phyloP scores from a whole-genome alignment of 2,113 vertebrate species.

The Physeter macrocephalus region DNA sequence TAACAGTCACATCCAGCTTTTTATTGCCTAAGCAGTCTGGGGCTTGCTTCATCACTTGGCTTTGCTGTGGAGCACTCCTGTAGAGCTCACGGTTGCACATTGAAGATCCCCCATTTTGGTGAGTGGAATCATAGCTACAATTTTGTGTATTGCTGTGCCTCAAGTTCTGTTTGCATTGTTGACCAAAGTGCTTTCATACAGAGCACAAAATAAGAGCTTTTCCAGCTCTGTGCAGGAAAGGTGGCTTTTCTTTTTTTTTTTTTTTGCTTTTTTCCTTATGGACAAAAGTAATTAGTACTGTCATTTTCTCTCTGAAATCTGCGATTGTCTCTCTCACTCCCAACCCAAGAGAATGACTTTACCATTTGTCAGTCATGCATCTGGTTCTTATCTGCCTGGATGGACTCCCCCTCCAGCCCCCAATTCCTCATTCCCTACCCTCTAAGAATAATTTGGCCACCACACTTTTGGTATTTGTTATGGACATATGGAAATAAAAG shows the following conservation, averaged over 20 bases:
- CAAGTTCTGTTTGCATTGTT: constrained; percentile 45
- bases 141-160: constrained; percentile 27
- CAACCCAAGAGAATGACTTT: constrained; percentile 28
- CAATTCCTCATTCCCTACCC: not conserved
- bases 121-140: constrained; percentile 63
- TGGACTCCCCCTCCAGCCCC: not conserved
- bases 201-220: constrained; percentile 45
- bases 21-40: not conserved
- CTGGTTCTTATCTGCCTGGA: not conserved
- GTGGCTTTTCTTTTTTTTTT: not conserved
- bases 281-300: constrained; percentile 67
- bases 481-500: not conserved
- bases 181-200: constrained; percentile 49
- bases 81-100: not conserved
- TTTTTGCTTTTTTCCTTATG: not conserved
- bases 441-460: not conserved
- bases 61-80: constrained; percentile 18
- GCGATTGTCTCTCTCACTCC: constrained; percentile 29
- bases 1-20: constrained; percentile 55
- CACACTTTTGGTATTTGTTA: not conserved
- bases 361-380: not conserved
- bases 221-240: constrained; percentile 62
- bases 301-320: constrained; percentile 62
- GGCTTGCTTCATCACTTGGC: constrained; percentile 14
- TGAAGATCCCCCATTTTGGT: constrained; percentile 50